Evolutionary conservation across 2,797 vertebrate genomes (phyloP).

Genomic region (Gymnothorax javanicus): DNA sequence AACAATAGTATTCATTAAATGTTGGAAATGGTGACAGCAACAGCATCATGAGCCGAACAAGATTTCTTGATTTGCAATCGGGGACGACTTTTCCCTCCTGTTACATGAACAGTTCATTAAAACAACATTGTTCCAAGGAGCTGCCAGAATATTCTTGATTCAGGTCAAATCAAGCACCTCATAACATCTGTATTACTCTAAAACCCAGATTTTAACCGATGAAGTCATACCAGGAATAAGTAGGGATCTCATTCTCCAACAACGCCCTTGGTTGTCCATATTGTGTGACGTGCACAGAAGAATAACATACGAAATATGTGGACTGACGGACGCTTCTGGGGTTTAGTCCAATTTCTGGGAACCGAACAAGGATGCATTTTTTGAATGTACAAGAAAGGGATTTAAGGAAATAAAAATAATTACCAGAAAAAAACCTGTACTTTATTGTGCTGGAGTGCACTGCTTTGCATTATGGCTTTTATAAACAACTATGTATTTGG

Average conservation of each 20-base stretch:
- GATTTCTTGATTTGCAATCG: slow-evolving; percentile 72
- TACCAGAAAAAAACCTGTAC: slow-evolving; percentile 78
- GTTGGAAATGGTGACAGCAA: background rate
- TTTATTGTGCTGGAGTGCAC: slow-evolving; percentile 97
- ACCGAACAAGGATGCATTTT: slow-evolving; percentile 75
- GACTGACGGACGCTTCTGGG: slow-evolving; percentile 70
- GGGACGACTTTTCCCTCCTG: slow-evolving; percentile 65
- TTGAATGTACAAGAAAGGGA: slow-evolving; percentile 91
- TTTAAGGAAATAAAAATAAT: slow-evolving; percentile 61
- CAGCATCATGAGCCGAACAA: background rate
- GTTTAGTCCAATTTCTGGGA: slow-evolving; percentile 72
- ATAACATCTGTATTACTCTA: background rate
- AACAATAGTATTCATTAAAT: background rate
- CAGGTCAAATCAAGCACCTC: background rate
- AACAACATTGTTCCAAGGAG: slow-evolving; percentile 79
- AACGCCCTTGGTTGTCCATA: slow-evolving; percentile 51
- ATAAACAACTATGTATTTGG: slow-evolving; percentile 96
- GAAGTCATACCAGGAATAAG: background rate
- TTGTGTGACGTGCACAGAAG: slow-evolving; percentile 69
- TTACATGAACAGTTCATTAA: slow-evolving; percentile 70
- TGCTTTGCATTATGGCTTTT: slow-evolving; percentile 98
- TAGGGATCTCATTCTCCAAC: slow-evolving; percentile 39
- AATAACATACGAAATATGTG: slow-evolving; percentile 69
- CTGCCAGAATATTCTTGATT: slow-evolving; percentile 48
- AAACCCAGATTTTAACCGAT: slow-evolving; percentile 21